Evolutionary conservation across 53 echinoderm and acorn worm genomes (phyloP).

Genomic region (Zoroaster sp.): DNA sequence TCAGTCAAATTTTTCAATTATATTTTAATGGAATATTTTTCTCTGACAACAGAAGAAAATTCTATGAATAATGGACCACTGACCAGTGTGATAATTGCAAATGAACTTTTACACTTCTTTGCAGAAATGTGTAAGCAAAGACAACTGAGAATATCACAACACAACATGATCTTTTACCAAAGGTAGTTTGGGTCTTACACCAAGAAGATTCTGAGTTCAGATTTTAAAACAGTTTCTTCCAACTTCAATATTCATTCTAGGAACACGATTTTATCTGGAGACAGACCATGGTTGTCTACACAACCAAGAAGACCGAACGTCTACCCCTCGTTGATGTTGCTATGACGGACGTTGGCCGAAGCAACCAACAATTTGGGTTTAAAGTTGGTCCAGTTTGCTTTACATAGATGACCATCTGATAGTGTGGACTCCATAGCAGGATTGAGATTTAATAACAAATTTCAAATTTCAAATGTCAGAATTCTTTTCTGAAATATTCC

Average conservation of each 20-base stretch:
- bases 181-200: no score
- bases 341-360: conserved; percentile 79
- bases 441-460: background rate
- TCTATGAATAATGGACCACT: no score
- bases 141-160: no score
- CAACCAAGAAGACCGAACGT: conserved; percentile 78
- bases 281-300: conserved; percentile 76
- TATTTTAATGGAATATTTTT: no score
- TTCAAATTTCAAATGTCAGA: background rate
- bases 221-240: no score
- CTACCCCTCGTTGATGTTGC: conserved; percentile 91
- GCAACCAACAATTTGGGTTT: conserved; percentile 85
- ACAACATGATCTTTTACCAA: no score
- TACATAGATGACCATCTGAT: conserved; percentile 37
- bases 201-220: no score
- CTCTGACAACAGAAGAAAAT: no score
- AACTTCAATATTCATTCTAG: conserved; percentile 61
- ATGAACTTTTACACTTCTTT: no score
- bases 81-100: no score
- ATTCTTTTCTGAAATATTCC: background rate
- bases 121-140: no score
- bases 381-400: conserved; percentile 94
- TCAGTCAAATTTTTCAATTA: no score
- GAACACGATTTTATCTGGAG: conserved; percentile 69
- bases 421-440: background rate